A percentile compares a stretch with the other conserved stretches of the same genome.
Evolutionary conservation across 1,140 invertebrate genomes (phyloP).

Genomic region (Drosophila truncata): DNA sequence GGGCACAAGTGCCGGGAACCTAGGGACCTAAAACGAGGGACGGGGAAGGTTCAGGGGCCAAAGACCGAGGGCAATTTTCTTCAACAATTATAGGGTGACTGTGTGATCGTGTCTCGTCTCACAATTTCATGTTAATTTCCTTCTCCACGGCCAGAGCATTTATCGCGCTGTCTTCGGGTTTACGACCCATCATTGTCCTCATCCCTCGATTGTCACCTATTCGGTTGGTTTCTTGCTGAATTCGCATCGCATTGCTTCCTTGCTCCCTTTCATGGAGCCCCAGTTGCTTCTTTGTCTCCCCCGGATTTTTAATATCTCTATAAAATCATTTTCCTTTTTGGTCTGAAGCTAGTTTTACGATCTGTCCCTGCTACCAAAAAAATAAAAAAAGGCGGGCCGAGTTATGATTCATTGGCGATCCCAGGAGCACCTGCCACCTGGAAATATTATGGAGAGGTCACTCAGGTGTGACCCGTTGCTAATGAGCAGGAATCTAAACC

Average conservation of each 20-base stretch:
- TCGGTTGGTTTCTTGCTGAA: conserved; percentile 32
- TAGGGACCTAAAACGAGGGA: neutral
- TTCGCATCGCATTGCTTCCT: conserved; percentile 14
- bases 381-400: conserved; percentile 15
- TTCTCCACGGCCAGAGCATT: conserved; percentile 55
- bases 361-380: conserved; percentile 47
- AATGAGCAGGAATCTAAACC: conserved; percentile 35
- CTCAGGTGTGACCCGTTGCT: conserved; percentile 40
- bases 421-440: conserved; percentile 60
- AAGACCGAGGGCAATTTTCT: conserved; percentile 39
- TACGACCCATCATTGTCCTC: conserved; percentile 61
- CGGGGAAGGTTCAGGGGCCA: conserved; percentile 16
- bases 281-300: conserved; percentile 21
- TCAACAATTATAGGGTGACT: conserved; percentile 48
- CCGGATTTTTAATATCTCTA: conserved; percentile 60
- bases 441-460: conserved; percentile 13
- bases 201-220: conserved; percentile 68
- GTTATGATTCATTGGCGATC: conserved; percentile 61
- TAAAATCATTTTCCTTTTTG: conserved; percentile 65
- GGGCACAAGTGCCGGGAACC: conserved; percentile 65
- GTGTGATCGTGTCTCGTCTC: conserved; percentile 46
- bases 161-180: conserved; percentile 70
- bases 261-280: conserved; percentile 44
- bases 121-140: conserved; percentile 75
- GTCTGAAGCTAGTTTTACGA: conserved; percentile 56